Percentiles rank a stretch among this genome's conserved stretches.
Conservation (phyloP, 2,888 invertebrate genomes). For the Polyommatus iphigenia region DNA sequence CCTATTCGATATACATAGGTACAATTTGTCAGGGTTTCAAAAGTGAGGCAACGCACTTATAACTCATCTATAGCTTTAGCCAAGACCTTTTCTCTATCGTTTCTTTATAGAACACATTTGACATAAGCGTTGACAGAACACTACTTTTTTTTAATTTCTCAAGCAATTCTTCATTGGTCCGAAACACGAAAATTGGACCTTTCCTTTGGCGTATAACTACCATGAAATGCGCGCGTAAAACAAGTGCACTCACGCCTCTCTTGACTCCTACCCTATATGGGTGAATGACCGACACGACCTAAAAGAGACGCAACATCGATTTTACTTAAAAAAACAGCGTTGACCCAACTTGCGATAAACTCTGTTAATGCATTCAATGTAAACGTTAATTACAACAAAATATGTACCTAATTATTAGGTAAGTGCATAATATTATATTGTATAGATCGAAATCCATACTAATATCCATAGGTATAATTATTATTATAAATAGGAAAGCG, state of each 20-base stretch:
- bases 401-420: background rate
- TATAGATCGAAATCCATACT: too few relatives aligned
- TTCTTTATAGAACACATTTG: too few relatives aligned
- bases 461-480: too few relatives aligned
- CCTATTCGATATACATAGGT: background rate
- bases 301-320: constrained; percentile 19
- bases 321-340: background rate
- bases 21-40: background rate
- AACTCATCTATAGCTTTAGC: background rate
- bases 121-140: too few relatives aligned
- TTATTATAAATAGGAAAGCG: too few relatives aligned
- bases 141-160: too few relatives aligned
- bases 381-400: background rate
- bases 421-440: too few relatives aligned
- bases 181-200: background rate
- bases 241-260: background rate
- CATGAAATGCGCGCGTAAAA: constrained; percentile 4
- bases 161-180: background rate
- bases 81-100: too few relatives aligned
- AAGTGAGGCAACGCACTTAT: background rate
- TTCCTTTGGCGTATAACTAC: background rate
- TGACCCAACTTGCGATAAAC: background rate
- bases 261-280: constrained; percentile 3
- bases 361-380: background rate
- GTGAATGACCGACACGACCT: constrained; percentile 24